Conservation (phyloP, 2,888 invertebrate species). For the Apocheima hispidaria region DNA sequence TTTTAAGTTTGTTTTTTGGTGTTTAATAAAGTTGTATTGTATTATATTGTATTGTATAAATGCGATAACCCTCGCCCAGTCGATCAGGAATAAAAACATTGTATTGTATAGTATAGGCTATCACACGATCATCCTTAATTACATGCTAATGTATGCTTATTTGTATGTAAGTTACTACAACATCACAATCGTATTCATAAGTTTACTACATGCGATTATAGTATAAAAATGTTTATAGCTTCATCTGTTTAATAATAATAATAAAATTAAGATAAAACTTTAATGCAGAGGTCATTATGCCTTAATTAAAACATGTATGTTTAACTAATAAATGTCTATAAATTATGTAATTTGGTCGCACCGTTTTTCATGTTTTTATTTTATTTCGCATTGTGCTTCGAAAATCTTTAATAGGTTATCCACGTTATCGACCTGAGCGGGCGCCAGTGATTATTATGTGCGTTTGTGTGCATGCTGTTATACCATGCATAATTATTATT, state of each 20-base stretch:
- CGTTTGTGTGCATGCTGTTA: too few species aligned
- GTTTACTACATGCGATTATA: slow-evolving; percentile 12
- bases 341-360: not conserved
- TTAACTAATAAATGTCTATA: too few species aligned
- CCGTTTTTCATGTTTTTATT: not conserved
- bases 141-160: slow-evolving; percentile 16
- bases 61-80: not conserved
- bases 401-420: too few species aligned
- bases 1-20: too few species aligned
- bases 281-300: slow-evolving; percentile 19
- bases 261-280: slow-evolving; percentile 23
- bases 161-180: slow-evolving; percentile 12
- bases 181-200: slow-evolving; percentile 15
- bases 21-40: too few species aligned
- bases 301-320: slow-evolving; percentile 3
- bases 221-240: slow-evolving; percentile 20
- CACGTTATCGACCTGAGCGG: too few species aligned
- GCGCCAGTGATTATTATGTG: too few species aligned
- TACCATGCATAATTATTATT: too few species aligned
- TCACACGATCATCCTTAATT: slow-evolving; percentile 7
- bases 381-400: too few species aligned
- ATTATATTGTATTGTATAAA: too few species aligned
- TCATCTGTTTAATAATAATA: slow-evolving; percentile 20
- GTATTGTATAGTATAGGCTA: not conserved
- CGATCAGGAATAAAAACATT: slow-evolving; percentile 1